Conservation (phyloP, 2,888 invertebrate species). For the Drosophila imparisetae region DNA sequence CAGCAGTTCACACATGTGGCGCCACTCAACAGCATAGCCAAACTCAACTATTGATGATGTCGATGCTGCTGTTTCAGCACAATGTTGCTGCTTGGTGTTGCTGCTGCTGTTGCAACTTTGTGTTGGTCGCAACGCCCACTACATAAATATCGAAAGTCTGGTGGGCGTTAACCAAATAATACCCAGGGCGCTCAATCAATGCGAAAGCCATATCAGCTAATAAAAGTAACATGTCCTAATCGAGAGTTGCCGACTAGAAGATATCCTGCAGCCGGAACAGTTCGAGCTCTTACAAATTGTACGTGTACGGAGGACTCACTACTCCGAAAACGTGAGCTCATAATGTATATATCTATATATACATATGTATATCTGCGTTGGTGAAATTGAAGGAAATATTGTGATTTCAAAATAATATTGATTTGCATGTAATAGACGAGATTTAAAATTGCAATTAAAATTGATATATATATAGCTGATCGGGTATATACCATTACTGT, state of each 20-base stretch:
- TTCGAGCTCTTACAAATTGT: not conserved
- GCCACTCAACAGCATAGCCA: slow-evolving; percentile 18
- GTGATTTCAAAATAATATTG: not conserved
- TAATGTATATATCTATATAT: not conserved
- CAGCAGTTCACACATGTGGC: slow-evolving; percentile 42
- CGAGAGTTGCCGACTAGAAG: not conserved
- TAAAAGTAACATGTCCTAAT: not conserved
- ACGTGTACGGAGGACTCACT: not conserved
- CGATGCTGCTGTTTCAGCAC: slow-evolving; percentile 5
- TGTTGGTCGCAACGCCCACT: slow-evolving; percentile 13
- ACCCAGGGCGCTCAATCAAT: slow-evolving; percentile 42
- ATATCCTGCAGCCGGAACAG: slow-evolving; percentile 3
- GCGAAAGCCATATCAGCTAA: slow-evolving; percentile 17
- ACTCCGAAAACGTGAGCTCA: not conserved
- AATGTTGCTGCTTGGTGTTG: slow-evolving; percentile 6
- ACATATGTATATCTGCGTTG: not conserved
- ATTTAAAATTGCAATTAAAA: not conserved
- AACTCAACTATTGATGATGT: slow-evolving; percentile 2
- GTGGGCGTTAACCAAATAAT: slow-evolving; percentile 44
- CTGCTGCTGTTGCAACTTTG: slow-evolving; percentile 10
- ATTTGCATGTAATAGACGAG: not conserved
- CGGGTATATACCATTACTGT: not conserved
- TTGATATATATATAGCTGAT: not conserved
- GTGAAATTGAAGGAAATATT: not conserved
- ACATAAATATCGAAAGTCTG: slow-evolving; percentile 19